phyloP scores from a whole-genome alignment of 1,140 invertebrate species.

The Luehdorfia chinensis region DNA sequence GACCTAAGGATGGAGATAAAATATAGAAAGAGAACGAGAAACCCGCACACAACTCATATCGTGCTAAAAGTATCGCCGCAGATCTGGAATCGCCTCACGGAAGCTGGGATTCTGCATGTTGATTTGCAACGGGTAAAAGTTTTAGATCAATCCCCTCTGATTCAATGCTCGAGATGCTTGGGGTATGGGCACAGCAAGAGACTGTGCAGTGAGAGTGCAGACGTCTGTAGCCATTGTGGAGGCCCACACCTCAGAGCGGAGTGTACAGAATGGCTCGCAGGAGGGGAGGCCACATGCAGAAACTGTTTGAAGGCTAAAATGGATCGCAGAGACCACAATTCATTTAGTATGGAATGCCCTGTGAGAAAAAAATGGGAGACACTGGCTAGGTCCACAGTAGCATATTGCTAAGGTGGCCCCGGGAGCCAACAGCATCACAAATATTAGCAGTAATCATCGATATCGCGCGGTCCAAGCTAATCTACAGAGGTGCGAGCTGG shows the following conservation, averaged over 20 bases:
- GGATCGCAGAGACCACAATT: not conserved
- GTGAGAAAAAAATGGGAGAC: slow-evolving; percentile 3
- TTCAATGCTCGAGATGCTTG: not conserved
- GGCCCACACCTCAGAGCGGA: not conserved
- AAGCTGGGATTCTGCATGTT: not conserved
- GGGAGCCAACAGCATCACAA: not conserved
- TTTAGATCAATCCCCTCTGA: not conserved
- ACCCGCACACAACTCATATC: no score
- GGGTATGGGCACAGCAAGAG: slow-evolving; percentile 4
- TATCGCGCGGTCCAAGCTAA: slow-evolving; percentile 3
- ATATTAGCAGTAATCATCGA: no score
- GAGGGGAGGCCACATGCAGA: not conserved
- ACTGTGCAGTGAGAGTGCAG: not conserved
- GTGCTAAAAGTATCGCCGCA: no score
- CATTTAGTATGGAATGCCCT: not conserved
- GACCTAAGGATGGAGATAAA: no score
- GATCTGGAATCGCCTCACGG: no score
- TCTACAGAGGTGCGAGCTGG: not conserved
- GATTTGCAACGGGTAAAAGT: not conserved
- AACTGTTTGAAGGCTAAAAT: not conserved
- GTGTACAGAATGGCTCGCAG: not conserved
- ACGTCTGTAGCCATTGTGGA: slow-evolving; percentile 3
- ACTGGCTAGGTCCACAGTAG: not conserved
- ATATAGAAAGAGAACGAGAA: no score
- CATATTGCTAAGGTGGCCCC: slow-evolving; percentile 2